Conservation (phyloP, 64 coral and sea anemone genomes). For the Cladopsammia gracilis region DNA sequence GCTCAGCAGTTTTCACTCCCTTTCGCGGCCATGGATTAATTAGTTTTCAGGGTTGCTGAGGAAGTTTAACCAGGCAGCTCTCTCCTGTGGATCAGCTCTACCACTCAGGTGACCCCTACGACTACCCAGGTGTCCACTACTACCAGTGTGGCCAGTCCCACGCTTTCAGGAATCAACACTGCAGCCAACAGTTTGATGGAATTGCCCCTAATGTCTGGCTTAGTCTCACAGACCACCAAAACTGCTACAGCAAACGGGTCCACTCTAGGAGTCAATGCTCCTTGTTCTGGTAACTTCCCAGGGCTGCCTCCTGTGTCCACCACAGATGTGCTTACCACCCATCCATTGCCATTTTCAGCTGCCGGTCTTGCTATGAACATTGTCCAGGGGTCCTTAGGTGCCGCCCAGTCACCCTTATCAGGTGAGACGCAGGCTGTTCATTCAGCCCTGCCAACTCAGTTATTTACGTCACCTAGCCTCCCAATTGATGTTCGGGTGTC, state of each 20-base stretch:
- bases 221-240: background rate
- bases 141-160: background rate
- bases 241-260: no score
- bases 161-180: no score
- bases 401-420: background rate
- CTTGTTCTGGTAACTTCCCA: no score
- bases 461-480: background rate
- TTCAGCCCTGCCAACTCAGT: background rate
- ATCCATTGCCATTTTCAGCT: background rate
- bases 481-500: slow-evolving; percentile 21
- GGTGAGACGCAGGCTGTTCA: background rate
- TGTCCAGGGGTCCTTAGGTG: background rate
- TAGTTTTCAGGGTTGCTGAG: background rate
- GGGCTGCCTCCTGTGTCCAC: no score
- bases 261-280: no score
- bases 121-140: background rate
- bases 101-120: background rate
- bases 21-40: background rate
- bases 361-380: background rate
- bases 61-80: background rate
- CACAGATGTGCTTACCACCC: no score
- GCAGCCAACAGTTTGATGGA: background rate
- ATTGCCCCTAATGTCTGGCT: background rate
- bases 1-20: background rate
- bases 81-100: background rate